These are phyloP conservation scores for Macaca nemestrina DNA, from an alignment of 2,113 vertebrate genomes.

Conservation along the genomic window DNA sequence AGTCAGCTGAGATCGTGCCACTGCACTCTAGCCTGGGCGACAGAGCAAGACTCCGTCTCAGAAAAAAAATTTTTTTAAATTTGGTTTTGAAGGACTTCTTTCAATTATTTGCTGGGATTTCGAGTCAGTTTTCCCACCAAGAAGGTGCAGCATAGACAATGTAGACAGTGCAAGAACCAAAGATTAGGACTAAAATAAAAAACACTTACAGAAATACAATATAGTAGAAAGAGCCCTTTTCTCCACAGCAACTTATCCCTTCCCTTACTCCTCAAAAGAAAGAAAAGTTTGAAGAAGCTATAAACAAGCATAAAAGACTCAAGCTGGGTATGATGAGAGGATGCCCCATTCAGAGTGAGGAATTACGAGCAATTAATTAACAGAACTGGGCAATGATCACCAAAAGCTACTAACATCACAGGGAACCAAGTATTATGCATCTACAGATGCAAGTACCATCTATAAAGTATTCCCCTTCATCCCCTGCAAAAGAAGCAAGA, in stretches of 20 bases:
- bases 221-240: not conserved
- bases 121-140: not conserved
- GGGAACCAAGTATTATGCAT: not conserved
- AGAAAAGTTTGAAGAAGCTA: not conserved
- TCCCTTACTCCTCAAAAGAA: constrained; percentile 7
- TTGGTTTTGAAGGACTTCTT: constrained; percentile 12
- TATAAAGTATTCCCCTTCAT: not conserved
- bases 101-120: not conserved
- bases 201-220: not conserved
- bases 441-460: constrained; percentile 7
- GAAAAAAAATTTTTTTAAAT: not conserved
- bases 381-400: not conserved
- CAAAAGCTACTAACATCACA: constrained; percentile 1
- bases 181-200: not conserved
- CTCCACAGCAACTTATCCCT: constrained; percentile 16
- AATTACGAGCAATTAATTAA: constrained; percentile 26
- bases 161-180: not conserved
- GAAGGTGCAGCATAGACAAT: not conserved
- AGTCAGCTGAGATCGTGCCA: no score
- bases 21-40: no score
- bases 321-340: not conserved
- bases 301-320: constrained; percentile 2
- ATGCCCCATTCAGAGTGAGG: not conserved
- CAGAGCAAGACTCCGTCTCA: not conserved
- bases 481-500: not conserved